Evolutionary conservation across 2,888 invertebrate species (phyloP).

Genomic region (Drosophila anomelani): DNA sequence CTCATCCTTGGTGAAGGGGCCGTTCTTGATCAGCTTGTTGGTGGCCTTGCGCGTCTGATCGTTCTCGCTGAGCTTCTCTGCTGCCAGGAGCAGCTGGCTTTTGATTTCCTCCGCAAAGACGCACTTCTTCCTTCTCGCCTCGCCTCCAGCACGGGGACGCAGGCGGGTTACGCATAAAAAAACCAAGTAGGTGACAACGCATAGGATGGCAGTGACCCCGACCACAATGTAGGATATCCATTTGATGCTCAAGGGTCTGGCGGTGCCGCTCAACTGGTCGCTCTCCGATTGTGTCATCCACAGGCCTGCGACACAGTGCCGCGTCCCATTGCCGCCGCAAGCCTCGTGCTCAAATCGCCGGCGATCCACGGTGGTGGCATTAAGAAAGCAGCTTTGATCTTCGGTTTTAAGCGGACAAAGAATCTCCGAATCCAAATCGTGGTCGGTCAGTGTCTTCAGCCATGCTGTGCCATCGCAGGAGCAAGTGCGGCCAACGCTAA

Average conservation of each 20-base stretch:
- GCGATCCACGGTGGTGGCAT: conserved; percentile 77
- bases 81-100: not conserved
- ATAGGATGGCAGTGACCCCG: accelerated
- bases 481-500: conserved; percentile 77
- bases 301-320: conserved; percentile 76
- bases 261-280: not conserved
- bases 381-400: conserved; percentile 76
- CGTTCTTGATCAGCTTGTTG: conserved; percentile 2
- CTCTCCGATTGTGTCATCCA: conserved; percentile 9
- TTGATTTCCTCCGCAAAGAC: not conserved
- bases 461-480: conserved; percentile 77
- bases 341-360: conserved; percentile 81
- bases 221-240: not conserved
- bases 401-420: conserved; percentile 75
- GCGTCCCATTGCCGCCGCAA: conserved; percentile 70
- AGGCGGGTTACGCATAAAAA: not conserved
- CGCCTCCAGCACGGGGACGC: not conserved
- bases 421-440: conserved; percentile 81
- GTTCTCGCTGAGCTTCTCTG: not conserved
- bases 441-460: conserved; percentile 74
- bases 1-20: not conserved
- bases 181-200: not conserved
- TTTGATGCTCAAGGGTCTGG: not conserved
- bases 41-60: not conserved
- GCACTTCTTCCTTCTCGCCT: not conserved